phyloP scores from a whole-genome alignment of 2,797 vertebrate species.

The Anguilla marmorata region DNA sequence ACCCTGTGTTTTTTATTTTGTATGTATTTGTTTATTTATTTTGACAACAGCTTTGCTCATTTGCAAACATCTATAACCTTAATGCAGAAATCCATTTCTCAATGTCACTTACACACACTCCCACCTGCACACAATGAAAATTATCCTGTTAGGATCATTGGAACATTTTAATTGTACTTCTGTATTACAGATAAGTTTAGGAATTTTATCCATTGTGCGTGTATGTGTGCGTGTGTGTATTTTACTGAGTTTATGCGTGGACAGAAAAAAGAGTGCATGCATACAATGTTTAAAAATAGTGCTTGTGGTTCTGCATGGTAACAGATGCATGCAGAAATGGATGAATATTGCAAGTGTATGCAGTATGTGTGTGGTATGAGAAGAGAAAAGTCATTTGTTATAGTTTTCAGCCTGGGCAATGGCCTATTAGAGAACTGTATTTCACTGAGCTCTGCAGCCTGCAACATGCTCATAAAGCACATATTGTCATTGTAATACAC shows the following conservation, averaged over 20 bases:
- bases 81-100: constrained; percentile 4
- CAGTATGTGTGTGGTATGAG: constrained; percentile 18
- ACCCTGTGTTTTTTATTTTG: not conserved
- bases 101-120: not conserved
- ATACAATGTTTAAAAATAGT: not conserved
- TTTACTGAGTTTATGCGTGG: not conserved
- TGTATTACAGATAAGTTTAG: not conserved
- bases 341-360: constrained; percentile 37
- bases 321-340: constrained; percentile 38
- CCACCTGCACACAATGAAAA: not conserved
- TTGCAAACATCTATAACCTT: not conserved
- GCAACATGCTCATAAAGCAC: constrained; percentile 23
- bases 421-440: constrained; percentile 35
- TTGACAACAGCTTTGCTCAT: not conserved
- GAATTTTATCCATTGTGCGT: not conserved
- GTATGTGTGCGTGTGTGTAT: constrained; percentile 18
- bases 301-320: constrained; percentile 33
- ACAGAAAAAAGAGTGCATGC: not conserved
- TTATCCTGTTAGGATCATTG: not conserved
- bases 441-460: constrained; percentile 29
- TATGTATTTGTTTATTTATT: not conserved
- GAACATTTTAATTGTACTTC: not conserved
- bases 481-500: constrained; percentile 31
- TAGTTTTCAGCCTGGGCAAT: constrained; percentile 40
- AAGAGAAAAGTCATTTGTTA: constrained; percentile 45